These are phyloP conservation scores for Idaea dimidiata DNA, from an alignment of 2,888 invertebrate genomes.

Conservation along the genomic window DNA sequence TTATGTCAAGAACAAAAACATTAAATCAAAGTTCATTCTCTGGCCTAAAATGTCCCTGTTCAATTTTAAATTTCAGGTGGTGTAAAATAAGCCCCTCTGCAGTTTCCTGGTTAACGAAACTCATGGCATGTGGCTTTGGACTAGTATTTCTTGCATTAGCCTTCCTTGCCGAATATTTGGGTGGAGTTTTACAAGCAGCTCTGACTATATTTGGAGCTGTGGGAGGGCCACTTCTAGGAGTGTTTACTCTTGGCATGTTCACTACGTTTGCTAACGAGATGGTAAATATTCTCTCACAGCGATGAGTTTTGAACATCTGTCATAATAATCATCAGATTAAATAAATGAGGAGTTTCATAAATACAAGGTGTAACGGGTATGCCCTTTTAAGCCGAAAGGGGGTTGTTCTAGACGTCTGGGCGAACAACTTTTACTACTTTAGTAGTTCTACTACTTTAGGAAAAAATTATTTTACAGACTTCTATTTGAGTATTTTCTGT, in stretches of 20 bases:
- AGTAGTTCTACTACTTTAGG: no score
- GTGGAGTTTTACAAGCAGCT: conserved; percentile 93
- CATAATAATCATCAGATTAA: conserved; percentile 7
- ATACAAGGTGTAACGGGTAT: no score
- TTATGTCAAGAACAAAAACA: not conserved
- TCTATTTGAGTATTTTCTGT: no score
- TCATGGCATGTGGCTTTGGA: conserved; percentile 87
- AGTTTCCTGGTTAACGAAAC: conserved; percentile 81
- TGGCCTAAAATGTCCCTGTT: not conserved
- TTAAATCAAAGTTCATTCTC: not conserved
- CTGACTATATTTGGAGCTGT: conserved; percentile 93
- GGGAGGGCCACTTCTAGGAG: conserved; percentile 92
- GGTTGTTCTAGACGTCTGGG: no score
- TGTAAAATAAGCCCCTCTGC: conserved; percentile 49
- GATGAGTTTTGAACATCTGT: not conserved
- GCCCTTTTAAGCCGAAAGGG: no score
- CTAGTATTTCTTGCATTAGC: conserved; percentile 89
- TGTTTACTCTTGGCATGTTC: conserved; percentile 93
- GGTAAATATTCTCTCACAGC: conserved; percentile 54
- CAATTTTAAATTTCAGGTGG: conserved; percentile 46
- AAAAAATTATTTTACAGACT: no score
- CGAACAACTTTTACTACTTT: no score
- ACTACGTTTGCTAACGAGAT: conserved; percentile 86
- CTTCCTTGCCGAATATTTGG: conserved; percentile 90
- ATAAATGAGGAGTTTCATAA: no score